These are phyloP conservation scores for Salvelinus sp. DNA, from an alignment of 2,113 vertebrate genomes.

Conservation along the genomic window DNA sequence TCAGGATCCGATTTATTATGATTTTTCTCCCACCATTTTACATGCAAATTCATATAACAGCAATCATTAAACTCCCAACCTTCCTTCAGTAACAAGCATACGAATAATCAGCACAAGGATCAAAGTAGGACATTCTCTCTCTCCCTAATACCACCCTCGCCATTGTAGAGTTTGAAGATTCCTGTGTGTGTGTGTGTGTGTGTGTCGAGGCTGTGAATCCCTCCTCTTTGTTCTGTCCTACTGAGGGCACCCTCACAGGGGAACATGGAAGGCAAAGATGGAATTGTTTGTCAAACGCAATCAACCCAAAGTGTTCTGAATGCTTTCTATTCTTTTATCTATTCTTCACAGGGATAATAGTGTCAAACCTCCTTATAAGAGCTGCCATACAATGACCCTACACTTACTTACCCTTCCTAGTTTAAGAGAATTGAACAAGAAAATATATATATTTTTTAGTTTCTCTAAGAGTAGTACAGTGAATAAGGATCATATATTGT, in stretches of 20 bases:
- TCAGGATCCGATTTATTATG: too few relatives aligned
- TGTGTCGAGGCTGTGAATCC: constrained; percentile 53
- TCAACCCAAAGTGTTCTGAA: constrained; percentile 63
- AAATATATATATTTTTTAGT: constrained; percentile 23
- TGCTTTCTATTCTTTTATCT: constrained; percentile 64
- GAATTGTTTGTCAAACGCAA: constrained; percentile 66
- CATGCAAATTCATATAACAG: constrained; percentile 20
- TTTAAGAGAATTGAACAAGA: constrained; percentile 20
- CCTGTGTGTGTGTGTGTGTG: constrained; percentile 9
- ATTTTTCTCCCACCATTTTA: too few relatives aligned
- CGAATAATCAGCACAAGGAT: constrained; percentile 51
- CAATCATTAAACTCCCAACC: constrained; percentile 46
- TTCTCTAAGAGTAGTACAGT: not conserved
- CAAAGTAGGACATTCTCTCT: constrained; percentile 55
- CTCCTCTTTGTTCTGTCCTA: constrained; percentile 63
- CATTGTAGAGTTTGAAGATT: constrained; percentile 38
- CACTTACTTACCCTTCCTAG: constrained; percentile 36
- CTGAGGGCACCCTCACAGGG: constrained; percentile 49
- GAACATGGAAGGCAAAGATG: constrained; percentile 51
- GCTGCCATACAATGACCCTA: constrained; percentile 34
- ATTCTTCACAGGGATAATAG: constrained; percentile 59
- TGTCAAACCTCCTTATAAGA: constrained; percentile 37
- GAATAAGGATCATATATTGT: not conserved
- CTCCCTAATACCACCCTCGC: constrained; percentile 38
- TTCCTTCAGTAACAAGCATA: constrained; percentile 43